A percentile compares a stretch with the other conserved stretches of the same genome.
Evolutionary conservation across 2,888 invertebrate genomes (phyloP).

Genomic region (Cosmopolites sordidus): DNA sequence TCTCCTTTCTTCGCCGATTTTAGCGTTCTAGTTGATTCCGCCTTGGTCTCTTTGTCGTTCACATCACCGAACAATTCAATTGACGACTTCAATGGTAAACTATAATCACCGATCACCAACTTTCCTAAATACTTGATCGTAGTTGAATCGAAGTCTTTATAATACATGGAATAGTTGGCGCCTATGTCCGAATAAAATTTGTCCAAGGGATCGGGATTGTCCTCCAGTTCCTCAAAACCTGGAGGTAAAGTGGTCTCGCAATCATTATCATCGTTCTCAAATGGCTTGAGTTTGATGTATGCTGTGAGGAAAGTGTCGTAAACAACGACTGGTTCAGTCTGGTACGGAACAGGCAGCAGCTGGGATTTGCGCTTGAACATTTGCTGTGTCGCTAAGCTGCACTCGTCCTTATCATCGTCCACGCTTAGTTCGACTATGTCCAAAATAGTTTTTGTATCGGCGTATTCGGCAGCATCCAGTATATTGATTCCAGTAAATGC

Average conservation of each 20-base stretch:
- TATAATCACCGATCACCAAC: slow-evolving; percentile 46
- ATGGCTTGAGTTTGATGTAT: slow-evolving; percentile 52
- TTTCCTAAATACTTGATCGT: slow-evolving; percentile 51
- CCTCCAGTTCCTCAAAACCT: slow-evolving; percentile 37
- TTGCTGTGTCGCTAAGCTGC: slow-evolving; percentile 43
- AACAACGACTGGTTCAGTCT: slow-evolving; percentile 37
- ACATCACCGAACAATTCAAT: slow-evolving; percentile 46
- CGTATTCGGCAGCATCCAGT: slow-evolving; percentile 36
- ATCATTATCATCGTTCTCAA: slow-evolving; percentile 46
- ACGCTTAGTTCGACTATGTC: slow-evolving; percentile 34
- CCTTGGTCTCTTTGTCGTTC: slow-evolving; percentile 18
- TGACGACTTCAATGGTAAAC: slow-evolving; percentile 43
- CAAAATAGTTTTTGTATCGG: slow-evolving; percentile 28
- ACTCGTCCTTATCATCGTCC: slow-evolving; percentile 19
- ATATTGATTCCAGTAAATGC: slow-evolving; percentile 51
- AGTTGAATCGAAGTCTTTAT: slow-evolving; percentile 52
- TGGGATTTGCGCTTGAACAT: slow-evolving; percentile 47
- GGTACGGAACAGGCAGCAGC: slow-evolving; percentile 51
- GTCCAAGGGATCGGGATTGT: slow-evolving; percentile 53
- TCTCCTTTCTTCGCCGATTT: slow-evolving; percentile 29
- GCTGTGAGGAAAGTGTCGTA: slow-evolving; percentile 57
- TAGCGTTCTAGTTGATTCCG: slow-evolving; percentile 10
- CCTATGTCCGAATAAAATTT: slow-evolving; percentile 57
- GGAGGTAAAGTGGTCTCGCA: slow-evolving; percentile 42
- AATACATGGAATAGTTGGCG: slow-evolving; percentile 58